phyloP scores from a whole-genome alignment of 2,113 vertebrate genomes.

The Mastomys natalensis region DNA sequence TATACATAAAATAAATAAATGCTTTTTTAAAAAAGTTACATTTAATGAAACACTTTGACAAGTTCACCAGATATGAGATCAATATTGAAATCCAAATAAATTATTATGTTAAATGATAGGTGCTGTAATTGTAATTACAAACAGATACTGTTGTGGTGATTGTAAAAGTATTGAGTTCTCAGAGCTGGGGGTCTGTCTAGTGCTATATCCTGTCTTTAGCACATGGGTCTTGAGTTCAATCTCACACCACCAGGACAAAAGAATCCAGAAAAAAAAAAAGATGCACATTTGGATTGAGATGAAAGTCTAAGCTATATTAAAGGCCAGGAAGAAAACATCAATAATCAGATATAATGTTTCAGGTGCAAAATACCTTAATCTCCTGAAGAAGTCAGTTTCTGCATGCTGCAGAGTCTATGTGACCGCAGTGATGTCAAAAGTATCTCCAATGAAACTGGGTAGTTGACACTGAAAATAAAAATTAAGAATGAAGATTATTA shows the following conservation, averaged over 20 bases:
- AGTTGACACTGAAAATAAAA: not conserved
- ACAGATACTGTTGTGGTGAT: not conserved
- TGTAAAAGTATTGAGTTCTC: not conserved
- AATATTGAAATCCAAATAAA: not conserved
- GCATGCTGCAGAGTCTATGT: not conserved
- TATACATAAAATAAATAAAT: no score
- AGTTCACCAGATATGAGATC: not conserved
- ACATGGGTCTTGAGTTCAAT: not conserved
- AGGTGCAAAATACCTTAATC: not conserved
- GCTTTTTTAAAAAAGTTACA: not conserved
- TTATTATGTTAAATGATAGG: not conserved
- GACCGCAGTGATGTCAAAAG: not conserved
- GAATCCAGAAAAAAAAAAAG: not conserved
- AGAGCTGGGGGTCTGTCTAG: accelerated
- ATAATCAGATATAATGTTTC: not conserved
- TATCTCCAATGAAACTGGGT: no score
- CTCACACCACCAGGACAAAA: not conserved
- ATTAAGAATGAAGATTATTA: not conserved
- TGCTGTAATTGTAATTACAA: not conserved
- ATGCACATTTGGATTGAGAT: not conserved
- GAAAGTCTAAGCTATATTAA: not conserved
- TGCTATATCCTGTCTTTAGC: not conserved
- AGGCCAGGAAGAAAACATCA: not conserved
- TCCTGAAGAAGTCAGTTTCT: not conserved
- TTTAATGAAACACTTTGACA: not conserved